phyloP scores from a whole-genome alignment of 2,888 invertebrate genomes.

The Patella pellucida region DNA sequence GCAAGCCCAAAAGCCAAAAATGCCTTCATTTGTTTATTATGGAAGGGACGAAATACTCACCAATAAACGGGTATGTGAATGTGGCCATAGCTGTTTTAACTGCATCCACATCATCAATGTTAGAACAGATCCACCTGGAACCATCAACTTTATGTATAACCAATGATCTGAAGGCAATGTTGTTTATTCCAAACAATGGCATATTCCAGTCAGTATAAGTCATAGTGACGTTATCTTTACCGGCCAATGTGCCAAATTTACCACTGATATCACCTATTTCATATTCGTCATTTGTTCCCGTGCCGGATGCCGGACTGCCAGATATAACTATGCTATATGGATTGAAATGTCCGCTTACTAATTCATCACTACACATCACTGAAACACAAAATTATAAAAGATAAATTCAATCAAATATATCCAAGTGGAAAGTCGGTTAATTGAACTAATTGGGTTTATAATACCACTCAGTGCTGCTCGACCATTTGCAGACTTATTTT shows the following conservation, averaged over 20 bases:
- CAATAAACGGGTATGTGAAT: slow-evolving; percentile 90
- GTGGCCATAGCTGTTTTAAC: slow-evolving; percentile 82
- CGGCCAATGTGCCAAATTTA: slow-evolving; percentile 84
- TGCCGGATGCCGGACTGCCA: slow-evolving; percentile 61
- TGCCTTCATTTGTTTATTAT: too few relatives aligned
- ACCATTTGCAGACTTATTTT: too few relatives aligned
- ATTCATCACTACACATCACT: slow-evolving; percentile 74
- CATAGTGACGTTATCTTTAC: slow-evolving; percentile 73
- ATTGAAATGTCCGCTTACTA: slow-evolving; percentile 80
- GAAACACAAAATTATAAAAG: background rate
- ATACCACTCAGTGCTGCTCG: too few relatives aligned
- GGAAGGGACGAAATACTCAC: background rate
- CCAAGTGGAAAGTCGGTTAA: too few relatives aligned
- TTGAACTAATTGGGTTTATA: too few relatives aligned
- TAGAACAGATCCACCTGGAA: slow-evolving; percentile 71
- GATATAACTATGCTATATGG: slow-evolving; percentile 75
- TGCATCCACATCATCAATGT: slow-evolving; percentile 60
- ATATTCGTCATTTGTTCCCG: slow-evolving; percentile 90
- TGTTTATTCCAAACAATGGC: slow-evolving; percentile 84
- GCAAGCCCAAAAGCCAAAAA: too few relatives aligned
- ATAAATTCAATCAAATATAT: too few relatives aligned
- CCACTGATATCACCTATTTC: slow-evolving; percentile 90
- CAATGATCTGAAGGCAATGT: slow-evolving; percentile 85
- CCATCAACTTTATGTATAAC: slow-evolving; percentile 77
- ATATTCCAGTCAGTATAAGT: slow-evolving; percentile 85